Conservation (phyloP, 2,888 invertebrate genomes). For the Melanostoma mellinum region DNA sequence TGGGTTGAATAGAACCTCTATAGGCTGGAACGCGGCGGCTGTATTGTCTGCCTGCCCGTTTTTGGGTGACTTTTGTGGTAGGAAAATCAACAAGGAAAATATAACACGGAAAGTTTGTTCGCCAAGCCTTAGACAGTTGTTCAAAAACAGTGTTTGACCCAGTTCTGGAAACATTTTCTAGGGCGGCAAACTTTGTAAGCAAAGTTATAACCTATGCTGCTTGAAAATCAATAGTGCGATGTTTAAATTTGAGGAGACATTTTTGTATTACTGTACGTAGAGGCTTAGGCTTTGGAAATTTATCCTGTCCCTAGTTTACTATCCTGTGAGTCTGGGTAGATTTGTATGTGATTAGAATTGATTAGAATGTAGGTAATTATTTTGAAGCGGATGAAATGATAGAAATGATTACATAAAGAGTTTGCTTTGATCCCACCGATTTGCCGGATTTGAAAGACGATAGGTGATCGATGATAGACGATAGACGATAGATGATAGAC, state of each 20-base stretch:
- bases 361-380: too few species aligned
- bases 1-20: constrained; percentile 33
- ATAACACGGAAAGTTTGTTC: constrained; percentile 65
- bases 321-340: too few species aligned
- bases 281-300: too few species aligned
- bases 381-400: too few species aligned
- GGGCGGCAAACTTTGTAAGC: constrained; percentile 55
- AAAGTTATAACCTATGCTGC: constrained; percentile 40
- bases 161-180: constrained; percentile 58
- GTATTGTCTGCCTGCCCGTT: constrained; percentile 53
- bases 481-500: too few species aligned
- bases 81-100: constrained; percentile 69
- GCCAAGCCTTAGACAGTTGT: constrained; percentile 66
- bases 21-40: constrained; percentile 62
- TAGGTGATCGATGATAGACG: too few species aligned
- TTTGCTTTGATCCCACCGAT: too few species aligned
- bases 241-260: neutral
- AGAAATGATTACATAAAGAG: too few species aligned
- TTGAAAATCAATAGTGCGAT: constrained; percentile 58
- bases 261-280: neutral
- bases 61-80: constrained; percentile 55
- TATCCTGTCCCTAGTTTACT: too few species aligned
- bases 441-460: too few species aligned
- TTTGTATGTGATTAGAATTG: too few species aligned
- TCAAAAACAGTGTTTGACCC: constrained; percentile 69